Conservation (phyloP, 2,113 vertebrate species). For the Neodontobutis hainanensis region DNA sequence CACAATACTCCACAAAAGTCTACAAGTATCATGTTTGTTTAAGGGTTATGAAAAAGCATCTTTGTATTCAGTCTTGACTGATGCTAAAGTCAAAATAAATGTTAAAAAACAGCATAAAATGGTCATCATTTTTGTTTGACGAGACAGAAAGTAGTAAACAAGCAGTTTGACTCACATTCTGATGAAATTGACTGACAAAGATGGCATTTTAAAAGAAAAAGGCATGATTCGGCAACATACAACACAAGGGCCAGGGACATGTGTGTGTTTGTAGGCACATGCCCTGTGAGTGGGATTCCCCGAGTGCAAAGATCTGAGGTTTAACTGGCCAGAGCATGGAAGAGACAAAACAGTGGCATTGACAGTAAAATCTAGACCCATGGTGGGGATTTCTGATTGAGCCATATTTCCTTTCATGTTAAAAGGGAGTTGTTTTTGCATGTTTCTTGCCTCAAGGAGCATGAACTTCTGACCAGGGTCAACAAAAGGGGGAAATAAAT, state of each 20-base stretch:
- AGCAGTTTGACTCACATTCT: neutral
- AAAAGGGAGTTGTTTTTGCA: conserved; percentile 18
- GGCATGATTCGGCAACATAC: neutral
- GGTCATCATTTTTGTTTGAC: conserved; percentile 18
- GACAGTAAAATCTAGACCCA: conserved; percentile 2
- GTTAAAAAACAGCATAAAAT: conserved; percentile 12
- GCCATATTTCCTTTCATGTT: conserved; percentile 32
- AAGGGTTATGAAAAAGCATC: neutral
- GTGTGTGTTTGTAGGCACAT: neutral
- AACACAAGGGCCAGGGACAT: neutral
- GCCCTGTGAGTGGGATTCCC: neutral
- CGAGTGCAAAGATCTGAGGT: neutral
- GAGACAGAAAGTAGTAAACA: conserved; percentile 45
- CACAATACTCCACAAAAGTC: neutral
- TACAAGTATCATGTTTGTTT: neutral
- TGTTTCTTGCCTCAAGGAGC: conserved; percentile 9
- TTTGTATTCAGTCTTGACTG: neutral
- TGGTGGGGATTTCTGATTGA: neutral
- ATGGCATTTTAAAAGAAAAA: neutral
- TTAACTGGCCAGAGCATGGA: conserved; percentile 4
- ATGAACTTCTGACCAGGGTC: conserved; percentile 29
- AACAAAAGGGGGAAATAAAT: conserved; percentile 37
- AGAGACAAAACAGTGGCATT: conserved; percentile 6
- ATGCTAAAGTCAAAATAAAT: conserved; percentile 2
- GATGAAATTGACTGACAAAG: neutral